Base-by-base conservation (phyloP, 1,140 invertebrate species). In the Zaprionus vittiger region DNA sequence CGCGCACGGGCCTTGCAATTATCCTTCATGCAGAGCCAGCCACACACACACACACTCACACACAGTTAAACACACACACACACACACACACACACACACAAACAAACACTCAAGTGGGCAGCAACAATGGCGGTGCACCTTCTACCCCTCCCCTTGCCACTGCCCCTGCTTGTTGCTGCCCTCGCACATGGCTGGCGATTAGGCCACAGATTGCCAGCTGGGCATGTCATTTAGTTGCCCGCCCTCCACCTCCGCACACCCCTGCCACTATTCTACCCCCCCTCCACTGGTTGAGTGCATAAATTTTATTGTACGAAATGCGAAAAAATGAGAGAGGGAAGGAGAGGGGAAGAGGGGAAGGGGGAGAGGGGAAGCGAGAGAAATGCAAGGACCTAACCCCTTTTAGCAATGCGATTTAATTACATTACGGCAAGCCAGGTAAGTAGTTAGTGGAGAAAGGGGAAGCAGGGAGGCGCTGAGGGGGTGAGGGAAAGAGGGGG, bases 271-370 rank as follows among this genome's bases (percentile, higher is more conserved):
- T 31, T 31, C 28, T 11, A 3, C 1, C n/a, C 14, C 28, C 37
- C 9, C 66, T 17, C 20, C 14, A 0, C 47, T n/a, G 69, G 68
- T 47, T 66, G 72, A 87, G 81, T 87, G 84, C 81, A 87, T 89
- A 89, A 81, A 84, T 89, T 87, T 79, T 81, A 89, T 87, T 87
- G 81, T 89, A 56, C 62, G 52, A 86, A 86, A 87, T 59, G 73
- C 56, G 55, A 31, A 56, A 65, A 62, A 62, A 66, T 31, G 63
- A 71, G 57, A 52, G 68, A 37, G 22, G 7, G 7, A 14, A n/a
- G n/a, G n/a, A n/a, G n/a, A 49, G 22, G 15, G 12, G 26, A 22
- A 22, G 9, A 5, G 3, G 2, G 12, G 14, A 22, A 22, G 2
- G 9, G 7, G 17, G 11, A 2, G 17, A 14, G 2, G 12, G 38